Evolutionary conservation across 2,113 vertebrate species (phyloP).

Genomic region (Elgaria multicarinata): DNA sequence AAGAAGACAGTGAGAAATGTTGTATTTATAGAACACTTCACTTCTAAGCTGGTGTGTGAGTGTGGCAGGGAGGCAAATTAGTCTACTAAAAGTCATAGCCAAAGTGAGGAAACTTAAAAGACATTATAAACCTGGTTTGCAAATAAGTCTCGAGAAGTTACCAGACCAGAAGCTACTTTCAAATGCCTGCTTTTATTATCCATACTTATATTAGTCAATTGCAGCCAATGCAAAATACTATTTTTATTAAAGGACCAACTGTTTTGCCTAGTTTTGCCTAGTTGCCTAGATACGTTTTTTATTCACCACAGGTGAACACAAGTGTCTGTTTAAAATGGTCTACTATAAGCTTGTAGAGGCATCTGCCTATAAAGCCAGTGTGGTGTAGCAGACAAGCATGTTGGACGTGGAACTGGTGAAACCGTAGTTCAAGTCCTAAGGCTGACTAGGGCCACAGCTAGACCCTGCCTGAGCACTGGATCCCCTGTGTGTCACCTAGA

Average conservation of each 20-base stretch:
- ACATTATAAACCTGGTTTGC: not conserved
- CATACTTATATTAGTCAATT: not conserved
- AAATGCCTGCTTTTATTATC: not conserved
- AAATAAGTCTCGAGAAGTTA: not conserved
- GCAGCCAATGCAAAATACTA: not conserved
- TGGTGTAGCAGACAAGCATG: not conserved
- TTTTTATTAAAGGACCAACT: not conserved
- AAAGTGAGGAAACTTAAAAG: too few species aligned
- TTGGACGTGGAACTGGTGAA: not conserved
- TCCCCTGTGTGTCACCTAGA: too few species aligned
- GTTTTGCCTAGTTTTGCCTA: not conserved
- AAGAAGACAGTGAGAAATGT: not conserved
- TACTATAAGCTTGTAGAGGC: not conserved
- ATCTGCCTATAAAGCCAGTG: not conserved
- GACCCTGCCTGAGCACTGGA: too few species aligned
- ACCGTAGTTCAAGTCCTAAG: not conserved
- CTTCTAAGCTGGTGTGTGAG: not conserved
- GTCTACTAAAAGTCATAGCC: not conserved
- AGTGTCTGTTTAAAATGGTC: not conserved
- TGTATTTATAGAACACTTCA: not conserved
- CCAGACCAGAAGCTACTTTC: not conserved
- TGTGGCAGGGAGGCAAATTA: not conserved
- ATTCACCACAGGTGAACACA: too few species aligned
- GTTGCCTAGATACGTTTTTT: not conserved
- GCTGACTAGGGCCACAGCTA: too few species aligned